phyloP scores from a whole-genome alignment of 2,113 vertebrate genomes.

The cattle (Bos taurus) region DNA sequence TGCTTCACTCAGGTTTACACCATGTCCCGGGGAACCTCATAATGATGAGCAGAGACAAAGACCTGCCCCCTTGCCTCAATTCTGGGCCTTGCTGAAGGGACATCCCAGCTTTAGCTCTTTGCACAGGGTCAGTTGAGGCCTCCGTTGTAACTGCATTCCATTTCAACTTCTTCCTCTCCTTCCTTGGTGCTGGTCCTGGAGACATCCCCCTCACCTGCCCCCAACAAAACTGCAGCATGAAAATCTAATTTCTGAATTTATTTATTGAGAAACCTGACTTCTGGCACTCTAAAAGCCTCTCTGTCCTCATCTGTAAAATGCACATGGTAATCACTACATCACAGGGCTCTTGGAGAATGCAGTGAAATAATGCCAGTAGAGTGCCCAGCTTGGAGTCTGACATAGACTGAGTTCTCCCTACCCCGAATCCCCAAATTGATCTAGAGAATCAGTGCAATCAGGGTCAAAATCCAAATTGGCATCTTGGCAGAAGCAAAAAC shows the following conservation, averaged over 20 bases:
- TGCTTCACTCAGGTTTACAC: not conserved
- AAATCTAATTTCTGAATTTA: not conserved
- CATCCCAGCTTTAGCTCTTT: not conserved
- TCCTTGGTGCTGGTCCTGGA: not conserved
- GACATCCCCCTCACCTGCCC: not conserved
- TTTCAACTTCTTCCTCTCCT: not conserved
- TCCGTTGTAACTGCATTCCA: not conserved
- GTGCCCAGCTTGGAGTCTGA: not conserved
- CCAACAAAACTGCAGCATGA: not conserved
- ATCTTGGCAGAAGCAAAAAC: not conserved
- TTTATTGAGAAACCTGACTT: not conserved
- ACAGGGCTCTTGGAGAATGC: not conserved
- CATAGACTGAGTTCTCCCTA: not conserved
- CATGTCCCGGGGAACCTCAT: not conserved
- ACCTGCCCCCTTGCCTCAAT: not conserved
- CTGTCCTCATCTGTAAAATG: not conserved
- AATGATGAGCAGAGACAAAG: not conserved
- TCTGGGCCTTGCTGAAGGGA: not conserved
- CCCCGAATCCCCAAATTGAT: accelerated
- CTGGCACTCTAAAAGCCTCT: not conserved
- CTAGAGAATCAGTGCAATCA: not conserved
- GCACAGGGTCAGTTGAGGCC: not conserved
- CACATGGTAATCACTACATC: not conserved
- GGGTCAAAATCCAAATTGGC: not conserved
- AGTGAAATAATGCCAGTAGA: not conserved